Conservation (phyloP, 2,113 vertebrate species). For the Leptocoma aspasia region DNA sequence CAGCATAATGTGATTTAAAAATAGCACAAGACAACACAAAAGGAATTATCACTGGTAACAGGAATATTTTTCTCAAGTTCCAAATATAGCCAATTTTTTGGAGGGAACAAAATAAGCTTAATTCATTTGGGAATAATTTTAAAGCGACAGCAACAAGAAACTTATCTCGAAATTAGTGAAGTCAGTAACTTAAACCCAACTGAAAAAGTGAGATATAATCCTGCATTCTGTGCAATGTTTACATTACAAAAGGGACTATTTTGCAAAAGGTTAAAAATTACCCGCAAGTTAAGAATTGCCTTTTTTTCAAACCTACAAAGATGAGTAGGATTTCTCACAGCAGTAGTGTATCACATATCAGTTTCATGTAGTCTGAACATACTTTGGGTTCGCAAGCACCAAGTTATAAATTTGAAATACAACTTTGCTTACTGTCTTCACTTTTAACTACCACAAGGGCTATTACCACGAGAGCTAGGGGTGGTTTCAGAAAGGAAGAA, state of each 20-base stretch:
- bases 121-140: background rate
- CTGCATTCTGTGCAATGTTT: background rate
- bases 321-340: background rate
- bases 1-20: background rate
- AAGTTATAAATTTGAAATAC: slow-evolving; percentile 4
- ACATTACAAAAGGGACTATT: background rate
- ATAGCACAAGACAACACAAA: background rate
- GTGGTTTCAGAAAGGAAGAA: slow-evolving; percentile 17
- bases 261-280: background rate
- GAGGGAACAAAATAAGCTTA: background rate
- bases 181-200: background rate
- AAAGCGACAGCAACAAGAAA: background rate
- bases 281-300: background rate
- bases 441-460: background rate
- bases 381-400: background rate
- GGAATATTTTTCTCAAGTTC: background rate
- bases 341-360: background rate
- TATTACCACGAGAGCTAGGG: background rate
- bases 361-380: background rate
- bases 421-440: slow-evolving; percentile 31
- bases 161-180: background rate
- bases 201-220: background rate
- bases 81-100: background rate
- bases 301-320: background rate
- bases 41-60: background rate